Conservation (phyloP, 2,113 vertebrate genomes). For the Passer domesticus region DNA sequence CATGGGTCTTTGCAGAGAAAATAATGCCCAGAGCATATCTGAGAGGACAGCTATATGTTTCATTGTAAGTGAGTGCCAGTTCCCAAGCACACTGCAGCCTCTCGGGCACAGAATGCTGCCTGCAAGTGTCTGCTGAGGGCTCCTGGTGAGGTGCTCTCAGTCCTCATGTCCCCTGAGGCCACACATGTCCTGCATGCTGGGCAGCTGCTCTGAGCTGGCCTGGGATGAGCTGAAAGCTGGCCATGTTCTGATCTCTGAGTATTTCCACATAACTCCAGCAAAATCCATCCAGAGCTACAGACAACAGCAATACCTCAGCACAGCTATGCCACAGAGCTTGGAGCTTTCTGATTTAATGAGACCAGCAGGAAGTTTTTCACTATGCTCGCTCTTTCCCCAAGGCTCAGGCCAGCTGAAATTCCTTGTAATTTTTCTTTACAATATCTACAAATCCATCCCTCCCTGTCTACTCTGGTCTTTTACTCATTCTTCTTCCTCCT, state of each 20-base stretch:
- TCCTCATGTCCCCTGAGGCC: not conserved
- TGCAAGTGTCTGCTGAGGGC: not conserved
- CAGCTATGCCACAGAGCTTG: not conserved
- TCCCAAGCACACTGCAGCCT: not conserved
- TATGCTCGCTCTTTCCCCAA: not conserved
- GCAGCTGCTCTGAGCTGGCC: not conserved
- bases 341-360: not conserved
- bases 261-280: not conserved
- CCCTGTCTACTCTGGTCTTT: not conserved
- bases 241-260: not conserved
- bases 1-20: not conserved
- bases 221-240: not conserved
- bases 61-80: fast-evolving
- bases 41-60: not conserved
- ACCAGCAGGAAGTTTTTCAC: not conserved
- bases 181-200: not conserved
- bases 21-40: not conserved
- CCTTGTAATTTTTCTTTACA: not conserved
- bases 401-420: not conserved
- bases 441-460: not conserved
- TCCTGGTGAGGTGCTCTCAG: not conserved
- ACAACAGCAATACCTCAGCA: not conserved
- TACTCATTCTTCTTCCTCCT: not conserved
- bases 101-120: not conserved
- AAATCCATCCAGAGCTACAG: not conserved